These are phyloP conservation scores for Pteropus rufus DNA, from an alignment of 2,797 vertebrate genomes.

Conservation along the genomic window DNA sequence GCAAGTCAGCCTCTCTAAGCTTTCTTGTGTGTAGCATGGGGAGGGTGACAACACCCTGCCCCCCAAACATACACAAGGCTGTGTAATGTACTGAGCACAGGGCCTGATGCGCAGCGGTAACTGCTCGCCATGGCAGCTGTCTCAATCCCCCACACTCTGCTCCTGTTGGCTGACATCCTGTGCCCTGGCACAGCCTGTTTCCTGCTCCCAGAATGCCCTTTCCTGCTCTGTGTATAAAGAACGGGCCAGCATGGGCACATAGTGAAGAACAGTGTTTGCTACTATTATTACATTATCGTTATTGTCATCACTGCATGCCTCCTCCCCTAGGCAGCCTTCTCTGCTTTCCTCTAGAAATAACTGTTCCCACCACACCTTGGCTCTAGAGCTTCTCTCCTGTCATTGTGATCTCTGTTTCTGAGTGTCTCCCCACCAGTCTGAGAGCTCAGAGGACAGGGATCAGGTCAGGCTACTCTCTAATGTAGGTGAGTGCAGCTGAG, in stretches of 20 bases:
- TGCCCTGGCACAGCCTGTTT: neutral
- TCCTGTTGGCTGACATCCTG: neutral
- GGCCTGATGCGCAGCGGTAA: neutral
- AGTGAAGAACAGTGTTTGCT: neutral
- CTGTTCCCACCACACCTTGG: neutral
- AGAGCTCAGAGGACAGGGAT: neutral
- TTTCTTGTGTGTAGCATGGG: accelerated
- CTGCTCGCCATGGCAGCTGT: neutral
- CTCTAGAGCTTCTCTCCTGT: neutral
- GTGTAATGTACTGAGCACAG: neutral
- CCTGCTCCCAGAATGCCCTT: neutral
- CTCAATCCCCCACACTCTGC: neutral
- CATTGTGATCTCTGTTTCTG: neutral
- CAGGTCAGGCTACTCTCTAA: neutral
- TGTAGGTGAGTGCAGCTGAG: neutral
- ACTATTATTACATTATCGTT: neutral
- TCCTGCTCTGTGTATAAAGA: neutral
- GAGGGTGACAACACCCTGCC: neutral
- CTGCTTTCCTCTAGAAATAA: neutral
- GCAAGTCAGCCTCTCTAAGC: neutral
- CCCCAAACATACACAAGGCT: neutral
- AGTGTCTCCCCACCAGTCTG: neutral
- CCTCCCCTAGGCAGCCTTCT: neutral
- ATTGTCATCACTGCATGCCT: neutral
- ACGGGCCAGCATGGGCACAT: neutral